Conservation (phyloP, 2,888 invertebrate species). For the Tenthredo notha region DNA sequence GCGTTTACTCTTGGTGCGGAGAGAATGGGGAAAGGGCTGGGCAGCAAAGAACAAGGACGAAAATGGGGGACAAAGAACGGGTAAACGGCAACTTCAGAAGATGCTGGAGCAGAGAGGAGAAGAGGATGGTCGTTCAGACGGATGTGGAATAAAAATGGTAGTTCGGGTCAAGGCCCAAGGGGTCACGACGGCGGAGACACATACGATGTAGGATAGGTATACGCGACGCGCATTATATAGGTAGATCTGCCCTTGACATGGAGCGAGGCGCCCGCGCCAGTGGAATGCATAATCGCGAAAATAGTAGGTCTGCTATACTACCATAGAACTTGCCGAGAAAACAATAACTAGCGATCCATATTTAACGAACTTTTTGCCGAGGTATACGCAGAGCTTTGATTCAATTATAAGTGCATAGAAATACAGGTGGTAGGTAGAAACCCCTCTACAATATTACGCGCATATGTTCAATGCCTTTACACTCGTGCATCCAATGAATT, state of each 20-base stretch:
- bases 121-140: neutral
- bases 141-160: constrained; percentile 11
- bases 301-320: constrained; percentile 5
- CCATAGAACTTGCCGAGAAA: neutral
- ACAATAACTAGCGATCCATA: neutral
- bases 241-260: constrained; percentile 46
- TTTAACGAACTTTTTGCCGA: neutral
- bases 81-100: neutral
- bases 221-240: constrained; percentile 1
- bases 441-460: neutral
- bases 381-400: neutral
- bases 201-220: neutral
- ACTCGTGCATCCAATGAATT: neutral
- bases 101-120: neutral
- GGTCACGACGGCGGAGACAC: constrained; percentile 6
- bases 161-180: constrained; percentile 39
- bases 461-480: neutral
- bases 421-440: neutral
- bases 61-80: neutral
- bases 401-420: neutral
- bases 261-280: neutral
- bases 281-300: constrained; percentile 32
- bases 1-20: neutral
- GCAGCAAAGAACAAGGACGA: neutral
- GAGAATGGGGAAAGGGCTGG: neutral